Evolutionary conservation across 37 sponge, comb jelly and placozoan species (phyloP), one percentile per base, ranked within the genome.

Genomic region (Aphrocallistes beatrix): DNA sequence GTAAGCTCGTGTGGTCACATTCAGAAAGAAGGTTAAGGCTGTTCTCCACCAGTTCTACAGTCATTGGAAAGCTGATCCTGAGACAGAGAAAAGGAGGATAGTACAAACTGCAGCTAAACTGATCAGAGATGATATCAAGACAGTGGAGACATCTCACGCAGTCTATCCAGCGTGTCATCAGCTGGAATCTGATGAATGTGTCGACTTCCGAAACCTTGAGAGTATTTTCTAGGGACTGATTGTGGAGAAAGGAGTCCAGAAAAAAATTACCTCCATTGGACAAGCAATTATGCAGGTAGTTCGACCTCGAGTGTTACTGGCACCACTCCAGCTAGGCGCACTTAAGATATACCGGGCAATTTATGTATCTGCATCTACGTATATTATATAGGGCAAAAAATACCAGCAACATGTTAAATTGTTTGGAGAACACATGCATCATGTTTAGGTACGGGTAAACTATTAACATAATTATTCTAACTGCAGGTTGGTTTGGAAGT

Each of bases 31-130:
- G n/a, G 81, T 84, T 21, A 60, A 28, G 37, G 85, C 36, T 19
- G 85, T 88, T 38, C 88, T 88, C 37, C 88, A 84, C 6, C 84
- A 88, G 16, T 88, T 37, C 38, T 87, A 87, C 42, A 84, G 81
- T 75, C 82, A 36, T n/a, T 23, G 34, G 82, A 82, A 82, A 82
- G 36, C 37, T 36, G 38, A 81, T 23, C 1, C 47, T 47, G 37
- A 28, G 38, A 36, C 39, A 30, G 85, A 60, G 37, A 88, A 84
- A 42, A 84, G 51, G 23, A 88, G 39, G 38, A 0, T 88, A 1
- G 84, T 88, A 39, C 39, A 88, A 36, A 40, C 88, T 84, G 88
- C 88, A 34, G 88, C 81, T 36, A 88, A 84, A 39, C 49, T 88
- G 21, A 82, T 87, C 34, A 87, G 0, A 21, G 87, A 87, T 0